Evolutionary conservation across 2,888 invertebrate genomes (phyloP), one percentile per base, ranked within the genome.

Genomic region (Drymonia ruficornis): DNA sequence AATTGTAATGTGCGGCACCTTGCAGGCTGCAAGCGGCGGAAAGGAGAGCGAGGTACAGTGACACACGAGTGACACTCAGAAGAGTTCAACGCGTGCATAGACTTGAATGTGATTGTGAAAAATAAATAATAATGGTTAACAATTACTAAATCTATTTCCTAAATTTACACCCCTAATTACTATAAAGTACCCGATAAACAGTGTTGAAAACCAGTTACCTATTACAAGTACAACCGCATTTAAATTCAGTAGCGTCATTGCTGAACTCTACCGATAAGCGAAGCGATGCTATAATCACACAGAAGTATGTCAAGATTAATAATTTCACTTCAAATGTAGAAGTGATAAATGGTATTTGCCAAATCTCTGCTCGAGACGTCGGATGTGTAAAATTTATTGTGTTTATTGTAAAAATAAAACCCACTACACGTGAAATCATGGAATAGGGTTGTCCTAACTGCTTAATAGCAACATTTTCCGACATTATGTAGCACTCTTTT

Each of bases 401-500:
- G 16, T 36, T n/a, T 36, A 36, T 36, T 36, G 34, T n/a, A 36
- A n/a, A 36, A 36, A 36, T n/a, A 36, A 36, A 36, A n/a, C 13
- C n/a, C n/a, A 11, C 4, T 7, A 31, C 36, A 11, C 4, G 47
- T 49, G 50, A 55, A 61, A 52, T 59, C 50, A 42, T 50, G 5
- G 47, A 42, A 52, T 36, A 36, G 36, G 36, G 36, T n/a, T 36
- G n/a, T n/a, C 36, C 11, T n/a, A n/a, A 31, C 9, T 31, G 7
- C 12, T 9, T 11, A 31, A n/a, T n/a, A n/a, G 12, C 9, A 23
- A 23, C 23, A 23, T 7, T 23, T 23, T 23, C 23, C 23, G 23
- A 2, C 3, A 23, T 23, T 23, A 23, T 23, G 23, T 23, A 23
- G 23, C 23, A 2, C 23, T 2, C 4, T 23, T 23, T 23, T 23